Evolutionary conservation across 2,113 vertebrate species (phyloP), one percentile per base, ranked within the genome.

Genomic region (Panthera tigris): DNA sequence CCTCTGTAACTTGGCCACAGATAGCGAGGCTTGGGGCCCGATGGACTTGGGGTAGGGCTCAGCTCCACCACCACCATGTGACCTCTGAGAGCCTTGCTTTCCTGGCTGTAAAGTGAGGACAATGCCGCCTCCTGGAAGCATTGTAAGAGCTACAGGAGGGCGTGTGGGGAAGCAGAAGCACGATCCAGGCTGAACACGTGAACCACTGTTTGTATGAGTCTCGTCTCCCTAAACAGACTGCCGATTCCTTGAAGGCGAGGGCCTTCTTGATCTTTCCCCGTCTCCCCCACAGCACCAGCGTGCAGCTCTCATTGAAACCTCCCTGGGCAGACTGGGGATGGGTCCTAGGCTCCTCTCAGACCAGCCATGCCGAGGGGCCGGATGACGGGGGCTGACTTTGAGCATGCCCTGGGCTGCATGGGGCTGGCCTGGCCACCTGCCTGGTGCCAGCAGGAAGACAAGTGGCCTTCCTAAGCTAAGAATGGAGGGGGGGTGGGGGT

Each of bases 181-280:
- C 8, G 13, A 57, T 73, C 57, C 93, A 83, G 68, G 86, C 61
- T 41, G 74, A 85, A 94, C 50, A 33, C 61, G 31, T 21, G 84
- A 92, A 36, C 91, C 88, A 7, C 39, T 82, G 23, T 81, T 79
- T 63, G 50, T 68, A 57, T 31, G 52, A 55, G 41, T 85, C 61
- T 87, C 16, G 9, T 69, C 86, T 96, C 94, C 80, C 85, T 63
- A 69, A 92, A 91, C 83, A 93, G 73, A 79, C 50, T 92, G 91
- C 69, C 21, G 76, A 65, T 93, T 97, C 97, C 85, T 95, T 79
- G 91, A 94, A 94, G 78, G 86, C n/a, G 0, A 82, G 73, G 61
- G 45, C 82, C 61, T 86, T 55, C 65, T 86, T 71, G 92, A n/a
- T 84, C 81, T 95, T 55, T 87, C 74, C 57, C 57, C 21, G 50